Conservation (phyloP, 1,140 invertebrate species). For the Scaptomyza montana region DNA sequence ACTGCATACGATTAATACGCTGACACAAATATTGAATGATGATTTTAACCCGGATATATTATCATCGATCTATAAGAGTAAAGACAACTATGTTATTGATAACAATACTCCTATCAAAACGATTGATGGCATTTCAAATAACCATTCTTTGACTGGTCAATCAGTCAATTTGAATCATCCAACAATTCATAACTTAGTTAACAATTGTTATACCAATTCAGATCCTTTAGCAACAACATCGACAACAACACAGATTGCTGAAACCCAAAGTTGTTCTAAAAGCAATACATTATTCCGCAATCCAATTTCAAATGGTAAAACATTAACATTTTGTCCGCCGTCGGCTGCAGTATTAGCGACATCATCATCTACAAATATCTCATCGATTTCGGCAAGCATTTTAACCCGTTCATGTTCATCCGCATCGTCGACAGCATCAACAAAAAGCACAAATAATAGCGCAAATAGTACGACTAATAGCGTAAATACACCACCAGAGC, state of each 20-base stretch:
- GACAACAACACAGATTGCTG: background rate
- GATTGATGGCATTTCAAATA: background rate
- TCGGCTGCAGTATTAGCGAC: conserved; percentile 19
- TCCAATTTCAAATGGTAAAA: conserved; percentile 1
- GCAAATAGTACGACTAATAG: conserved; percentile 80
- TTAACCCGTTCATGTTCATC: conserved; percentile 87
- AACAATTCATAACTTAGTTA: conserved; percentile 26
- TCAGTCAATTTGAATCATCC: conserved; percentile 7
- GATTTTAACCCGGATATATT: conserved; percentile 86
- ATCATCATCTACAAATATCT: conserved; percentile 1
- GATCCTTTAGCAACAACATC: conserved; percentile 11
- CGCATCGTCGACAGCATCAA: conserved; percentile 87
- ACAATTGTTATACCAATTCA: conserved; percentile 26
- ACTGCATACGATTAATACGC: conserved; percentile 59
- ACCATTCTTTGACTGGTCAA: too few relatives aligned
- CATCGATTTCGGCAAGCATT: conserved; percentile 56
- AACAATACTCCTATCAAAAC: conserved; percentile 57
- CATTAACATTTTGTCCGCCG: conserved; percentile 45
- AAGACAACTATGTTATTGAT: conserved; percentile 85
- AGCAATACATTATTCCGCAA: too few relatives aligned
- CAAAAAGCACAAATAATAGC: conserved; percentile 85
- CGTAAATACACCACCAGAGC: conserved; percentile 85
- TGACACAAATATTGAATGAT: conserved; percentile 83
- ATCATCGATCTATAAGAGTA: conserved; percentile 87
- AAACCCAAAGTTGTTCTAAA: too few relatives aligned